Evolutionary conservation across 2,888 invertebrate genomes (phyloP), one percentile per base, ranked within the genome.

Genomic region (Campoletis raptor): DNA sequence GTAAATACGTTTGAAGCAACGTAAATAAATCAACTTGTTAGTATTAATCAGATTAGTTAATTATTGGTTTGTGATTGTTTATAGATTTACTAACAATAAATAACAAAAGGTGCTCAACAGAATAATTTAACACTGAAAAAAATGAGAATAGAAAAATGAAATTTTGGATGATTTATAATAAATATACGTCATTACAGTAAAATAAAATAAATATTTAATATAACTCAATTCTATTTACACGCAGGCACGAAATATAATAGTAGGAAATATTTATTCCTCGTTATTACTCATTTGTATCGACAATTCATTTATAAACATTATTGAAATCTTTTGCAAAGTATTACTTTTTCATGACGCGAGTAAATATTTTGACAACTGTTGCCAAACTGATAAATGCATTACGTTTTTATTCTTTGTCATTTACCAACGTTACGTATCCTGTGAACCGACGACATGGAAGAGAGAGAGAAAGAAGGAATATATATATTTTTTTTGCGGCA

Each of bases 331-430:
- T 64, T 61, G 45, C 18, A 30, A 42, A 45, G 12, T 42, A n/a
- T 52, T 10, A 40, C 15, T 69, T 70, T 61, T 70, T 61, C 40
- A 54, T 21, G 67, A 69, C 80, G 80, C 45, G 42, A 57, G 57
- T 57, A 80, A 37, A 79, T 85, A 52, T 82, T 85, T 76, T 64
- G 48, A 69, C 82, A 82, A 74, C 61, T 79, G 82, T 54, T 69
- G 37, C 61, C 21, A 45, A 61, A 66, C 70, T 30, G 79, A 83
- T 85, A 85, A 85, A 67, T 9, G 24, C 15, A 37, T 10, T 18
- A 18, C 73, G 48, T 54, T 66, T 54, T 79, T 57, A 48, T 74
- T 74, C 57, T 52, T 36, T 54, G 52, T 52, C 54, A 37, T 52
- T 37, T 52, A 36, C n/a, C 52, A 12, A 6, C 54, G 54, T 18